These are phyloP conservation scores for Homarus americanus DNA, from an alignment of 1,140 invertebrate species.

Conservation along the genomic window DNA sequence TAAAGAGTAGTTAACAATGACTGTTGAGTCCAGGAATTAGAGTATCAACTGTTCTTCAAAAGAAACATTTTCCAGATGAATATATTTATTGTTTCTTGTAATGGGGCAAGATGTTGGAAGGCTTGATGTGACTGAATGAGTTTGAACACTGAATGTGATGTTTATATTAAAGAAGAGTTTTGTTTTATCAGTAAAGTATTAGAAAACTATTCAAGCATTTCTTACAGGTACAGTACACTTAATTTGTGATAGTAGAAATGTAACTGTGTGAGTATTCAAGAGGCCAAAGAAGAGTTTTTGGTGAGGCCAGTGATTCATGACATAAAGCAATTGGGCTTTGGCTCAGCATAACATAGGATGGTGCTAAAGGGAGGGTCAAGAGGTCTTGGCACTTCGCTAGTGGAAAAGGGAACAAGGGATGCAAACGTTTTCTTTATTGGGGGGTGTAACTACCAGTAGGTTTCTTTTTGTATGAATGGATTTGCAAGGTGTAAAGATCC, in stretches of 20 bases:
- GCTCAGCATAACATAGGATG: slow-evolving; percentile 21
- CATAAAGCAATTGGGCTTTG: slow-evolving; percentile 5
- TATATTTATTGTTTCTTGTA: neutral
- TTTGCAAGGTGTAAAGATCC: slow-evolving; percentile 17
- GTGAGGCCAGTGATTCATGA: slow-evolving; percentile 57
- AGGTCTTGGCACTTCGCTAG: slow-evolving; percentile 11
- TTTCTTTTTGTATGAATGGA: slow-evolving; percentile 42
- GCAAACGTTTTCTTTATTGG: neutral
- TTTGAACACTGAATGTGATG: slow-evolving; percentile 38
- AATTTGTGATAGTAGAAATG: slow-evolving; percentile 50
- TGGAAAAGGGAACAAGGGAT: neutral
- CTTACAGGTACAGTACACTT: slow-evolving; percentile 5
- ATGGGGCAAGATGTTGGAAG: neutral
- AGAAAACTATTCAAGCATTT: slow-evolving; percentile 39
- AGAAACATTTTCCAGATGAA: neutral
- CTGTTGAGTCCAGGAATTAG: neutral
- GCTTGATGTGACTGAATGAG: slow-evolving; percentile 34
- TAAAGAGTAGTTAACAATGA: neutral
- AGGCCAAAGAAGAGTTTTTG: slow-evolving; percentile 59
- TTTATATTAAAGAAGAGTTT: neutral
- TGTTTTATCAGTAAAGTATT: slow-evolving; percentile 22
- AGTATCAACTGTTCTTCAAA: neutral
- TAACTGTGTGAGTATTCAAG: slow-evolving; percentile 59
- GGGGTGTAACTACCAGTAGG: slow-evolving; percentile 12
- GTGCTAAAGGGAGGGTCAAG: slow-evolving; percentile 33